Evolutionary conservation across 2,113 vertebrate genomes (phyloP).

Genomic region (Apodemus sylvaticus): DNA sequence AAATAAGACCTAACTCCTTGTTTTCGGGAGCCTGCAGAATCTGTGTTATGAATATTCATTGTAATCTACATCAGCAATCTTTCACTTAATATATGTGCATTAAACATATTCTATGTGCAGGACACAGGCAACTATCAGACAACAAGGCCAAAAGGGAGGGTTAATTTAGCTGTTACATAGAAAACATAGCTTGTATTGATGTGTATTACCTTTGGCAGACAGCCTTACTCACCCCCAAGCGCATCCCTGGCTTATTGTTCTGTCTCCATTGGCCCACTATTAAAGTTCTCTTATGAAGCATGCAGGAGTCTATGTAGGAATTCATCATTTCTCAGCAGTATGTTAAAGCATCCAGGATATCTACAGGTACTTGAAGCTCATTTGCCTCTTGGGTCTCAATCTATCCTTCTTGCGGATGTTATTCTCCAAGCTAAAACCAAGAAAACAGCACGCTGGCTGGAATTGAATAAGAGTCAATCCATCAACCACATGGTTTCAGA

Average conservation of each 20-base stretch:
- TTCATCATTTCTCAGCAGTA: neutral
- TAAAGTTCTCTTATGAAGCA: neutral
- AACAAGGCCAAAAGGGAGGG: neutral
- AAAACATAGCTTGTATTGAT: neutral
- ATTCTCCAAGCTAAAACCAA: constrained; percentile 7
- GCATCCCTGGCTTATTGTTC: neutral
- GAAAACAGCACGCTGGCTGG: neutral
- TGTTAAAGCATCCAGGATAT: neutral
- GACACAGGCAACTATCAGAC: neutral
- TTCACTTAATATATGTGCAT: neutral
- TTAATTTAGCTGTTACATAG: neutral
- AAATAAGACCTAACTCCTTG: neutral
- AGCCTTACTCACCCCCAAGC: neutral
- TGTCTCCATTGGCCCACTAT: neutral
- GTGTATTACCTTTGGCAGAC: neutral
- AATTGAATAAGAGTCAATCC: constrained; percentile 36
- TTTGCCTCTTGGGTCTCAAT: constrained; percentile 36
- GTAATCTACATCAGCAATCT: neutral
- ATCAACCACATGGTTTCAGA: constrained; percentile 18
- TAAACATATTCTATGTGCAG: neutral
- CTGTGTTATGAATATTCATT: neutral
- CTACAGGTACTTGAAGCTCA: constrained; percentile 48
- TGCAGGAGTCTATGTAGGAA: neutral
- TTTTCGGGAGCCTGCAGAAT: neutral
- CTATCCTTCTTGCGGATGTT: neutral